Conservation (phyloP, 2,797 vertebrate genomes). For the Merluccius polli region DNA sequence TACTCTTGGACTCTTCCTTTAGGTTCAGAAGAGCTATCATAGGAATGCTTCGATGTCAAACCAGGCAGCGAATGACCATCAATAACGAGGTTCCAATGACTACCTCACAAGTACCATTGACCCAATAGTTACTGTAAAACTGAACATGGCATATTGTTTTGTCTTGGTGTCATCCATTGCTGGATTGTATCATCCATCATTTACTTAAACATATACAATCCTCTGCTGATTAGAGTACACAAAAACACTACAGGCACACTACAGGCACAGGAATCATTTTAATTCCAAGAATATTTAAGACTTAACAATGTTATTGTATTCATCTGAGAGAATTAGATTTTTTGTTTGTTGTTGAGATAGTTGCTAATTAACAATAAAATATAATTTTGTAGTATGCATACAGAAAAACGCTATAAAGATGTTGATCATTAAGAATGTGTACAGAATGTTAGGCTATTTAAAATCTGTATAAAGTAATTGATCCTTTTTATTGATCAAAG, state of each 20-base stretch:
- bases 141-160: neutral
- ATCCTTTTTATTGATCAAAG: neutral
- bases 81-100: constrained; percentile 83
- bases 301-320: neutral
- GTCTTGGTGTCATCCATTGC: neutral
- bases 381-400: neutral
- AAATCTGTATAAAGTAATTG: neutral
- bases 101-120: constrained; percentile 68
- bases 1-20: constrained; percentile 6
- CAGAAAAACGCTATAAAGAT: neutral
- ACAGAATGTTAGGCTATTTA: neutral
- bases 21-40: constrained; percentile 83
- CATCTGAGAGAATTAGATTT: neutral
- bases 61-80: constrained; percentile 80
- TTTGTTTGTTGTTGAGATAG: neutral
- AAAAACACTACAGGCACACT: neutral
- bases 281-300: neutral
- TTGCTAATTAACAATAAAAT: neutral
- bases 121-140: constrained; percentile 49
- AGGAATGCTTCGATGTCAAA: constrained; percentile 89
- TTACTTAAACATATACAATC: neutral
- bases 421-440: neutral
- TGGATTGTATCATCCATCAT: neutral
- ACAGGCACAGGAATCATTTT: neutral
- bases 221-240: neutral